Evolutionary conservation across 2,888 invertebrate genomes (phyloP).

Genomic region (Polyommatus icarus): DNA sequence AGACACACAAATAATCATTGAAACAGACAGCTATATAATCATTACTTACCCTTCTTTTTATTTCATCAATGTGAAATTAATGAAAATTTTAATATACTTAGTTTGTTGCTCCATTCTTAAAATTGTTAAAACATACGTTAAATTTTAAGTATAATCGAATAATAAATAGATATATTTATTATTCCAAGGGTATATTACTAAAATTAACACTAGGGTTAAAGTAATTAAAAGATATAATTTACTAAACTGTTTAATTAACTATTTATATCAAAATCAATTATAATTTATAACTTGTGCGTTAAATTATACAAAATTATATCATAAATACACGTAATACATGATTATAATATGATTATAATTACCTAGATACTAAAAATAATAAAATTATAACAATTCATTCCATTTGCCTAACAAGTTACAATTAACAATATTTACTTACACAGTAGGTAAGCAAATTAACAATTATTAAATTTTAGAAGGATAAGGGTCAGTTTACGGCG

Average conservation of each 20-base stretch:
- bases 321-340: neutral
- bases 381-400: neutral
- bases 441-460: neutral
- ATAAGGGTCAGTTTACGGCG: neutral
- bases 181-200: no score
- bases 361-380: neutral
- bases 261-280: slow-evolving; percentile 7
- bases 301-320: neutral
- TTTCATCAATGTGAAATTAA: no score
- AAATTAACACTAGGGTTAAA: neutral
- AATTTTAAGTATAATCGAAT: no score
- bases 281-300: slow-evolving; percentile 10
- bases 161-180: no score
- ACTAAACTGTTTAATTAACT: slow-evolving; percentile 21
- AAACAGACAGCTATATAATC: no score
- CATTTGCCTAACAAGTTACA: neutral
- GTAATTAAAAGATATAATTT: neutral
- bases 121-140: no score
- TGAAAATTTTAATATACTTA: no score
- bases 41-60: no score
- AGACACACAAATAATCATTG: no score
- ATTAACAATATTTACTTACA: neutral
- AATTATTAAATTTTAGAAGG: neutral
- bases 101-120: no score
- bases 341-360: neutral